Percentiles rank a stretch among this genome's conserved stretches.
Evolutionary conservation across 1,140 invertebrate species (phyloP).

Genomic region (Leptinotarsa undecemlineata): DNA sequence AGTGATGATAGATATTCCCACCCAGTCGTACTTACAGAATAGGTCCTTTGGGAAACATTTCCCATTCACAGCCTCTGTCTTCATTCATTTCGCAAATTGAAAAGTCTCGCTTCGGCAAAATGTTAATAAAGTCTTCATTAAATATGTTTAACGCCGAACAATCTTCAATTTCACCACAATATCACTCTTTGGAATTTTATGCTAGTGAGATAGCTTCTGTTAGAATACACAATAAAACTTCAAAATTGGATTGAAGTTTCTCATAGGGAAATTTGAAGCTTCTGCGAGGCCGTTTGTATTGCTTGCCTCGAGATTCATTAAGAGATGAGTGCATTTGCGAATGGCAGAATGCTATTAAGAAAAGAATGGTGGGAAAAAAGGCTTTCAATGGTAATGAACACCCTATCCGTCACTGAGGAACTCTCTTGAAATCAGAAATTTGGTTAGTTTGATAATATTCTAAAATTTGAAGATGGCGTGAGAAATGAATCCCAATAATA

Average conservation of each 20-base stretch:
- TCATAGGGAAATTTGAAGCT: background rate
- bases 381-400: no score
- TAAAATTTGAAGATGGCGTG: no score
- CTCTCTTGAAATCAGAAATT: no score
- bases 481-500: no score
- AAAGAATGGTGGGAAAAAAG: no score
- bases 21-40: no score
- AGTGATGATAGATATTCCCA: no score
- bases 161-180: background rate
- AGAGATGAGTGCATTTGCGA: background rate
- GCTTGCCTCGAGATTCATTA: background rate
- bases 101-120: background rate
- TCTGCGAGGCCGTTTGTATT: background rate
- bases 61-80: background rate
- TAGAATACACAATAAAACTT: conserved; percentile 6
- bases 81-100: background rate
- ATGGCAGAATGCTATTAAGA: no score
- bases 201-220: background rate
- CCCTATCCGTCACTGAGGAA: no score
- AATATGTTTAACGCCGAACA: background rate
- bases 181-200: background rate
- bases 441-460: no score
- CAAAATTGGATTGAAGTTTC: background rate
- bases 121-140: conserved; percentile 1
- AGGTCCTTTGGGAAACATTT: no score